Base-by-base conservation (phyloP, 1,140 invertebrate species). In the Sarcophaga bullata region DNA sequence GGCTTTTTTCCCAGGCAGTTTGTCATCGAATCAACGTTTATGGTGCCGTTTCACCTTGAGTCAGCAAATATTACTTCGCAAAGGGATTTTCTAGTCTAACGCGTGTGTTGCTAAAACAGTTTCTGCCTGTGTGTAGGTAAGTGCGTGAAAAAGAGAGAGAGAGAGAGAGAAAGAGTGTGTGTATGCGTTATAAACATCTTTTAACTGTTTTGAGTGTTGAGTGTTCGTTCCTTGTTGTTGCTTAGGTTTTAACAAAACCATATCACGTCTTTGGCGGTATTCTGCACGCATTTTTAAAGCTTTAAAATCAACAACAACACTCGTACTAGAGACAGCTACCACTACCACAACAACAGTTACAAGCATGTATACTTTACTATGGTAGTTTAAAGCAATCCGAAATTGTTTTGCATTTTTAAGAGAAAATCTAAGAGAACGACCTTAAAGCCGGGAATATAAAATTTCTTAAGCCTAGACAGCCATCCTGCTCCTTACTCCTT, bases 271-370 rank as follows among this genome's bases (percentile, higher is more conserved):
- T 78, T 78, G 75, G 62, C 62, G 25, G 75, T 78, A 48, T 50
- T 78, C 48, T 49, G n/a, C 49, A 78, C 75, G 75, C 75, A 78
- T 78, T 78, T 78, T 78, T 78, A 78, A 78, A 52, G 75, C 49
- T 19, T 78, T 78, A 49, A 48, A 46, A 47, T 13, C 54, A 47
- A 11, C 54, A 8, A n/a, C 54, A 58, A 58, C 54, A 58, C 54
- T 13, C 4, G 15, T n/a, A 58, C 54, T 13, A 58, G 0, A 6
- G 54, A 4, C 54, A 58, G n/a, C 54, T n/a, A n/a, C 10, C 54
- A 68, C 62, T 19, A n/a, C n/a, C 62, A 68, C 62, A 68, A 10
- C 1, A 68, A 19, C 62, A 68, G 4, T 68, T 68, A 58, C 54
- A n/a, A 6, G 54, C 54, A 13, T 37, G 25, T 2, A 37, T 4